Conservation (phyloP, 1,140 invertebrate genomes). For the Caenorhabditis tropicalis region DNA sequence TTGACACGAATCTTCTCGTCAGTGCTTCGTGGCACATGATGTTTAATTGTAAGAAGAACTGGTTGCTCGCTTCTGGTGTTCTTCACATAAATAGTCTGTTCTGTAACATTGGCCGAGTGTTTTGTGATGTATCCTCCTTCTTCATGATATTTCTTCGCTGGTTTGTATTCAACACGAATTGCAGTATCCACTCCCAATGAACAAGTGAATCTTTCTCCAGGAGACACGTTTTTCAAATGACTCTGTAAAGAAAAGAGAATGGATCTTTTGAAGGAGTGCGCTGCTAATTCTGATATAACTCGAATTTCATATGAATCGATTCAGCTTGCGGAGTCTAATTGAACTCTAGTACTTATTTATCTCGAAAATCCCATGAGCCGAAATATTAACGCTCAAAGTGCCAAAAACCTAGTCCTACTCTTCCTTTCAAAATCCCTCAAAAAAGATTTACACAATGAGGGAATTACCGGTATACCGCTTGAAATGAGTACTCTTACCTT, state of each 20-base stretch:
- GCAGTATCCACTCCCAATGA: slow-evolving; percentile 73
- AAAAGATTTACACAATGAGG: too few species aligned
- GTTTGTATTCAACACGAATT: slow-evolving; percentile 73
- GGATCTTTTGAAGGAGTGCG: too few species aligned
- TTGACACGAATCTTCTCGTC: slow-evolving; percentile 74
- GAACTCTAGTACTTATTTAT: too few species aligned
- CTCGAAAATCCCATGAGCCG: too few species aligned
- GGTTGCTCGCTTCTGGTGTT: slow-evolving; percentile 70
- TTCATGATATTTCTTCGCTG: slow-evolving; percentile 67
- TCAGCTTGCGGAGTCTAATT: too few species aligned
- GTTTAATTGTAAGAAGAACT: slow-evolving; percentile 70
- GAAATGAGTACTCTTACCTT: slow-evolving; percentile 63
- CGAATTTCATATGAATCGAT: too few species aligned
- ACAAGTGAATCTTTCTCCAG: slow-evolving; percentile 72
- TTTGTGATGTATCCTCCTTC: slow-evolving; percentile 65
- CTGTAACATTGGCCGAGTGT: slow-evolving; percentile 61
- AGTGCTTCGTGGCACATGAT: slow-evolving; percentile 72
- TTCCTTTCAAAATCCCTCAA: too few species aligned
- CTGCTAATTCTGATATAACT: too few species aligned
- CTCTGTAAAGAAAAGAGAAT: slow-evolving; percentile 40
- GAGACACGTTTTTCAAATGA: slow-evolving; percentile 68
- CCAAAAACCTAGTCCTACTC: too few species aligned
- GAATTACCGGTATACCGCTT: too few species aligned
- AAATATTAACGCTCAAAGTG: too few species aligned
- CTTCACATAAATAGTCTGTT: slow-evolving; percentile 72